Percentiles rank a stretch among this genome's conserved stretches.
Evolutionary conservation across 2,888 invertebrate species (phyloP).

Genomic region (Hoplodrina blanda): DNA sequence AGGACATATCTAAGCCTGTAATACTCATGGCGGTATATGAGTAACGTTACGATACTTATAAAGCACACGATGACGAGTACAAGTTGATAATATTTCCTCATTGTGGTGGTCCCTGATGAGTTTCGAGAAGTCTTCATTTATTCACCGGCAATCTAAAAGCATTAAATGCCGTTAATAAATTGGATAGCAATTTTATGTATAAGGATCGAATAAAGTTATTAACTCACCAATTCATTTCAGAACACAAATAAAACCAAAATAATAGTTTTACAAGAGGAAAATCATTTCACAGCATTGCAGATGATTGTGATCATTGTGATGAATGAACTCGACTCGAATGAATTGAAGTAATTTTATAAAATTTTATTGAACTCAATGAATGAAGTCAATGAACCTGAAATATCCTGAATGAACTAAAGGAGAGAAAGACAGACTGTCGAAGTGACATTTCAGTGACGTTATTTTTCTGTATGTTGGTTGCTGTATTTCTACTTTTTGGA

Average conservation of each 20-base stretch:
- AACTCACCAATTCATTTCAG: conserved; percentile 42
- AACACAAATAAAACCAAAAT: conserved; percentile 49
- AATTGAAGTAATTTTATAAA: too few species aligned
- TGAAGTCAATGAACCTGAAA: too few species aligned
- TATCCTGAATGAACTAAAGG: background rate
- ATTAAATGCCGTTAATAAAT: conserved; percentile 2
- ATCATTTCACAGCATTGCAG: conserved; percentile 65
- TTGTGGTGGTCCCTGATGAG: conserved; percentile 82
- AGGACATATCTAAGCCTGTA: conserved; percentile 95
- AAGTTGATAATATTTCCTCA: conserved; percentile 96
- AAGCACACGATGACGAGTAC: conserved; percentile 93
- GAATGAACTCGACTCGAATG: conserved; percentile 8
- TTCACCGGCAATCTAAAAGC: conserved; percentile 70
- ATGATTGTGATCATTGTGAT: conserved; percentile 63
- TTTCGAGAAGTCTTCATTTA: conserved; percentile 86
- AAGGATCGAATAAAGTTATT: background rate
- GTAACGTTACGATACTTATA: conserved; percentile 93
- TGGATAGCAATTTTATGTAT: background rate
- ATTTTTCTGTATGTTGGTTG: conserved; percentile 35
- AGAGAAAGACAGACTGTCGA: conserved; percentile 25
- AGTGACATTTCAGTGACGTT: conserved; percentile 20
- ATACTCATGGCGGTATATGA: conserved; percentile 96
- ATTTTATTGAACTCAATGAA: too few species aligned
- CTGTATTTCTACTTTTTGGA: conserved; percentile 15
- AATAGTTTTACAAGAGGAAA: conserved; percentile 22